Evolutionary conservation across 2,888 invertebrate genomes (phyloP).

Genomic region (Noctua janthina): DNA sequence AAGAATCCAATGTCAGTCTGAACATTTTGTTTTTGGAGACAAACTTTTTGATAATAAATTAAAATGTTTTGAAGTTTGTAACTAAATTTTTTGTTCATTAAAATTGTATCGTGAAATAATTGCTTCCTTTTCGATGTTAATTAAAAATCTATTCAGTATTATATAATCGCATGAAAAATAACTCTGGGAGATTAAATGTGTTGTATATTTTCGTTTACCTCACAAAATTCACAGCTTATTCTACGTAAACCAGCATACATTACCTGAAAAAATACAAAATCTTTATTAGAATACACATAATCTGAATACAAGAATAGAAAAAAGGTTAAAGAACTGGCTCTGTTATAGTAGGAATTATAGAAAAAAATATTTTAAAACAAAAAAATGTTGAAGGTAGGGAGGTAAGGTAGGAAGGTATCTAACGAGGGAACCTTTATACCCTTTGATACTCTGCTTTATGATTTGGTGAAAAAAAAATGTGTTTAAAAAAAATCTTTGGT

Average conservation of each 20-base stretch:
- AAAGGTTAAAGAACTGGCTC: not conserved
- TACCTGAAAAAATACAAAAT: conserved; percentile 58
- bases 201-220: conserved; percentile 15
- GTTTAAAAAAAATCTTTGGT: not conserved
- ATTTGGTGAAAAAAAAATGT: too few relatives aligned
- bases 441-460: too few relatives aligned
- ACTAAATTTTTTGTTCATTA: conserved; percentile 7
- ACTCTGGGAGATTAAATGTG: not conserved
- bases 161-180: not conserved
- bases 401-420: not conserved
- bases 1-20: conserved; percentile 32
- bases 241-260: conserved; percentile 48
- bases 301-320: not conserved
- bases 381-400: not conserved
- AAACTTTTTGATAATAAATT: not conserved
- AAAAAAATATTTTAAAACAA: not conserved
- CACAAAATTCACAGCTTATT: not conserved
- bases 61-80: not conserved
- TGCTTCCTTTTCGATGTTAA: not conserved
- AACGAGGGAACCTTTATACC: not conserved
- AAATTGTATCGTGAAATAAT: not conserved
- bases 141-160: not conserved
- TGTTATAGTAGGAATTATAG: not conserved
- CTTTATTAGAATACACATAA: conserved; percentile 20
- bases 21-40: conserved; percentile 23